These are phyloP conservation scores for Octopus sinensis DNA, from an alignment of 1,140 invertebrate species.

Conservation along the genomic window DNA sequence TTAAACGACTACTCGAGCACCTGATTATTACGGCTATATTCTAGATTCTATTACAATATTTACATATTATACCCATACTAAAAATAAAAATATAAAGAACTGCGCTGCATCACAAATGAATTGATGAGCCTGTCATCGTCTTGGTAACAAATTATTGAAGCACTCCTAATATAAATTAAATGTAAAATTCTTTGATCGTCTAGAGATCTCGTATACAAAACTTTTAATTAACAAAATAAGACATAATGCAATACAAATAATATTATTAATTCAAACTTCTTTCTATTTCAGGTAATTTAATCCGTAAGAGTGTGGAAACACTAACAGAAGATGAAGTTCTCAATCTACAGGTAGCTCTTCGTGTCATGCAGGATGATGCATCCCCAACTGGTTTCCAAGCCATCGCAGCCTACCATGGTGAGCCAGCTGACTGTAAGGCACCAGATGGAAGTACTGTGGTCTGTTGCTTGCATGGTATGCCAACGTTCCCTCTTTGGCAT, in stretches of 20 bases:
- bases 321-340: conserved; percentile 19
- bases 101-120: too few relatives aligned
- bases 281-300: conserved; percentile 1
- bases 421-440: conserved; percentile 26
- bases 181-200: not conserved
- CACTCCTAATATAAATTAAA: not conserved
- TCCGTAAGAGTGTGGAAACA: conserved; percentile 24
- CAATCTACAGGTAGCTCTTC: conserved; percentile 22
- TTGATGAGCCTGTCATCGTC: not conserved
- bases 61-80: too few relatives aligned
- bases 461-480: conserved; percentile 31
- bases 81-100: too few relatives aligned
- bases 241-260: not conserved
- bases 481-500: conserved; percentile 35
- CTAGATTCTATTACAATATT: too few relatives aligned
- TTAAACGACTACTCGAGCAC: too few relatives aligned
- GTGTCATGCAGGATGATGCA: conserved; percentile 19
- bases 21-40: too few relatives aligned
- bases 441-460: conserved; percentile 13
- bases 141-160: not conserved
- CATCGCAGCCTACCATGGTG: conserved; percentile 29
- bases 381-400: conserved; percentile 21
- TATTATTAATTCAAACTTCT: not conserved
- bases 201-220: not conserved
- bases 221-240: not conserved